Conservation (phyloP, 1,140 invertebrate genomes). For the Cydia pomonella region DNA sequence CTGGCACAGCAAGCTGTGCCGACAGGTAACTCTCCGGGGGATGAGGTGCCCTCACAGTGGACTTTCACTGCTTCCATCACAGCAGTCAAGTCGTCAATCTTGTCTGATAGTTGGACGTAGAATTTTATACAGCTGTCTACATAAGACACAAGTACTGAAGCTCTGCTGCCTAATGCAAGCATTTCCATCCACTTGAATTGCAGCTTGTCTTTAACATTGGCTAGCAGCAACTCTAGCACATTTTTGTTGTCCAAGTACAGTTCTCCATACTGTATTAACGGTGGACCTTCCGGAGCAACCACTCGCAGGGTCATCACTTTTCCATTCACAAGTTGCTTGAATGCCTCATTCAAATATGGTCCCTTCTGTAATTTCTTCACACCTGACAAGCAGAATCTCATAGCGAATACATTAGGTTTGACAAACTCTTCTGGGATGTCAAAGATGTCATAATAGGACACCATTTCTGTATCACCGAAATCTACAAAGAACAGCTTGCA, state of each 20-base stretch:
- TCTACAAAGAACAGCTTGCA: constrained; percentile 89
- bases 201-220: constrained; percentile 72
- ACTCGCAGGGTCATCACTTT: constrained; percentile 84
- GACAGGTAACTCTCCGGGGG: constrained; percentile 77
- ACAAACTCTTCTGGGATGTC: constrained; percentile 86
- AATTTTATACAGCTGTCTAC: constrained; percentile 87
- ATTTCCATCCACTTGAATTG: constrained; percentile 78
- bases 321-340: constrained; percentile 84
- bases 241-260: constrained; percentile 82
- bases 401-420: constrained; percentile 86
- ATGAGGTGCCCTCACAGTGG: constrained; percentile 67
- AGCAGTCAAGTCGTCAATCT: constrained; percentile 80
- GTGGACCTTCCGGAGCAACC: constrained; percentile 83
- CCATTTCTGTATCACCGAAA: constrained; percentile 87
- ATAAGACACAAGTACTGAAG: constrained; percentile 84
- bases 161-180: constrained; percentile 74
- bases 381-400: constrained; percentile 86
- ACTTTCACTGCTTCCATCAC: constrained; percentile 80
- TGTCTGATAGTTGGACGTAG: constrained; percentile 85
- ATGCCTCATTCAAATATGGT: constrained; percentile 85
- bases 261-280: constrained; percentile 87
- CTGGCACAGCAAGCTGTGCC: constrained; percentile 87
- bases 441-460: constrained; percentile 85
- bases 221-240: constrained; percentile 79
- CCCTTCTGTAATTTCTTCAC: constrained; percentile 84